Percentiles rank a stretch among this genome's conserved stretches.
These are phyloP conservation scores for Stichodactyla helianthus DNA, from an alignment of 64 coral and sea anemone genomes.

Conservation along the genomic window DNA sequence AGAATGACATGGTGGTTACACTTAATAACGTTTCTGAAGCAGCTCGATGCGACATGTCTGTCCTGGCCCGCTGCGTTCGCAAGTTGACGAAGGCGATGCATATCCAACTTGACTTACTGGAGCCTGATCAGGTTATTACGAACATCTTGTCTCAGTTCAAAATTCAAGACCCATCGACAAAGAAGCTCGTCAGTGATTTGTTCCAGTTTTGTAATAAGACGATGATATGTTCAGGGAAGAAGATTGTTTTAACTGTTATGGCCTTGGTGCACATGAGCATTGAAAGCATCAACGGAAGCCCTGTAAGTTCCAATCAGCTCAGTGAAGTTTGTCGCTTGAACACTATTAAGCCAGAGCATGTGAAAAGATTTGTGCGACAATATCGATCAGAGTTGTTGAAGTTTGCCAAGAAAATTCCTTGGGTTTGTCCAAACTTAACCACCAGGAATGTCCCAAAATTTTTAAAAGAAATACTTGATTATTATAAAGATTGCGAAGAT, in stretches of 20 bases:
- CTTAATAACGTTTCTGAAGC: background rate
- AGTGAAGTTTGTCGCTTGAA: background rate
- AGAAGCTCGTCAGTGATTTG: background rate
- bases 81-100: background rate
- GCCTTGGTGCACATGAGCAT: background rate
- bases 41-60: background rate
- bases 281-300: background rate
- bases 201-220: background rate
- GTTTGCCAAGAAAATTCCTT: constrained; percentile 9
- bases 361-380: background rate
- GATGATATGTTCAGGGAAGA: background rate
- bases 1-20: background rate
- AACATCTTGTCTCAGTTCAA: background rate
- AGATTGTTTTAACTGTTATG: background rate
- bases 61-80: background rate
- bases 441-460: background rate
- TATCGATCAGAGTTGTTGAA: background rate
- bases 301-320: background rate
- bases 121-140: background rate
- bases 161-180: background rate
- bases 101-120: background rate
- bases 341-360: background rate
- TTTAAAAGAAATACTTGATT: background rate
- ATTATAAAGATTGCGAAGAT: constrained; percentile 13
- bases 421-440: background rate